Conservation (phyloP, 2,113 vertebrate species). For the Hystrix cristata region DNA sequence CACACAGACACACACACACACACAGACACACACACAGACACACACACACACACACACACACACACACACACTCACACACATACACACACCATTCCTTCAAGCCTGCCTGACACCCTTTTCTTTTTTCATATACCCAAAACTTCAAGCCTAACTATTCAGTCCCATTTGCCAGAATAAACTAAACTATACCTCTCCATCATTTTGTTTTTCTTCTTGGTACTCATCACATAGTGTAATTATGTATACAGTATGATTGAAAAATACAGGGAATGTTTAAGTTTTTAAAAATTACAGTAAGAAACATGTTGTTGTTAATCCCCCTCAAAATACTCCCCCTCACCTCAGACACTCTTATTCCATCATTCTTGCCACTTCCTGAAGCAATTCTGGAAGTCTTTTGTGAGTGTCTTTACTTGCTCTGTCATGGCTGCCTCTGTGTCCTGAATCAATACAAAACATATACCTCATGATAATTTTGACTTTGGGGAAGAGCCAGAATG, state of each 20-base stretch:
- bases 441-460: not conserved
- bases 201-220: conserved; percentile 34
- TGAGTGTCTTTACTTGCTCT: not conserved
- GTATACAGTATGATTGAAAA: not conserved
- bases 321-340: not conserved
- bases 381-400: not conserved
- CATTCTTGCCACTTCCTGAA: not conserved
- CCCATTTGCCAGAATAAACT: not conserved
- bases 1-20: not conserved
- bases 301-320: not conserved
- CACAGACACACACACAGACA: no score
- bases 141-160: not conserved
- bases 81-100: not conserved
- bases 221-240: not conserved
- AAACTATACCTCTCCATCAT: conserved; percentile 4
- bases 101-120: not conserved
- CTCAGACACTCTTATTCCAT: not conserved
- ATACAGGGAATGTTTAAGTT: not conserved
- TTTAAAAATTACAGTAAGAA: not conserved
- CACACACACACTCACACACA: not conserved
- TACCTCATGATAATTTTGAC: not conserved
- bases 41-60: not conserved
- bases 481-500: not conserved
- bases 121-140: conserved; percentile 21
- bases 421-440: not conserved